These are phyloP conservation scores for Syrphus vitripennis DNA, from an alignment of 2,888 invertebrate species.

Conservation along the genomic window DNA sequence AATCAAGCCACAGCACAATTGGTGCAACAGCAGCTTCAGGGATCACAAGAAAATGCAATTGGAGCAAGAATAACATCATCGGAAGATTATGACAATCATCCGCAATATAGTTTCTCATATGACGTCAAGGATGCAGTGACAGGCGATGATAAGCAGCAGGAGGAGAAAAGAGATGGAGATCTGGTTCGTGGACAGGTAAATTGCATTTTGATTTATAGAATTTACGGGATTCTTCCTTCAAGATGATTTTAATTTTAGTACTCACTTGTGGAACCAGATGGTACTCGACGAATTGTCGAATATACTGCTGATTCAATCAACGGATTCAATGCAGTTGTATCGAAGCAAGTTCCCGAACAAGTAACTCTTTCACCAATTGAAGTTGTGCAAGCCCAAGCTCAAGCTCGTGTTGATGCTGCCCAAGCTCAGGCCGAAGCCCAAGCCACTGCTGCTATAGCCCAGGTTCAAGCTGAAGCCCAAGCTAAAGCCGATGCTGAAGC, in stretches of 20 bases:
- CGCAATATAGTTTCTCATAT: slow-evolving; percentile 73
- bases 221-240: neutral
- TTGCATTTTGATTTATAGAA: neutral
- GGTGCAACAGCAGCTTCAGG: slow-evolving; percentile 67
- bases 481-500: slow-evolving; percentile 73
- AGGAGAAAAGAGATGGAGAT: slow-evolving; percentile 74
- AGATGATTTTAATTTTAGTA: slow-evolving; percentile 30
- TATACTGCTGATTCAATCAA: slow-evolving; percentile 72
- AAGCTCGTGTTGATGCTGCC: slow-evolving; percentile 67
- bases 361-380: slow-evolving; percentile 50
- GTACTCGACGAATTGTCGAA: slow-evolving; percentile 69
- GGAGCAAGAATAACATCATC: slow-evolving; percentile 74
- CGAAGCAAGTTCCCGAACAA: slow-evolving; percentile 58
- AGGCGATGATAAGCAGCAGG: slow-evolving; percentile 74
- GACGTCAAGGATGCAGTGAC: slow-evolving; percentile 74
- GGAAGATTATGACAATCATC: slow-evolving; percentile 74
- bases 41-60: slow-evolving; percentile 73
- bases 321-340: slow-evolving; percentile 72
- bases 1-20: slow-evolving; percentile 64
- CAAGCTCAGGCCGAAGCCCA: slow-evolving; percentile 78
- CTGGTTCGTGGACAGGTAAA: slow-evolving; percentile 73
- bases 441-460: slow-evolving; percentile 37
- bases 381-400: slow-evolving; percentile 57
- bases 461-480: slow-evolving; percentile 73
- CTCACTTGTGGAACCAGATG: slow-evolving; percentile 72